Evolutionary conservation across 92 coral and sea anemone species (phyloP).

Genomic region (Phymanthus crucifer): DNA sequence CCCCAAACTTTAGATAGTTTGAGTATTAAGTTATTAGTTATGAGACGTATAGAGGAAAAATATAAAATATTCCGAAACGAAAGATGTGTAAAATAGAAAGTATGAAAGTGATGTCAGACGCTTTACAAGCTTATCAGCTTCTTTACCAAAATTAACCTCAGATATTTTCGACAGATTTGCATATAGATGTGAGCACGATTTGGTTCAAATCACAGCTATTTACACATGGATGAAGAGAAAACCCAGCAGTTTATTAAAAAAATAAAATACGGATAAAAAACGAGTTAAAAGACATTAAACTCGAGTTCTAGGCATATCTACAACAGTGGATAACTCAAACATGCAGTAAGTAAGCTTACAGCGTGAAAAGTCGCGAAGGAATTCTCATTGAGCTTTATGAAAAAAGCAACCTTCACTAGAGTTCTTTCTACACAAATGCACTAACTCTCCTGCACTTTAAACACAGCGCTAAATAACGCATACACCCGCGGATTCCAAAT

Average conservation of each 20-base stretch:
- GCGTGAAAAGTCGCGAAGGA: constrained; percentile 4
- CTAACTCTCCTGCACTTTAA: not conserved
- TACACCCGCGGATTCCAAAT: not conserved
- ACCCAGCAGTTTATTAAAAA: not conserved
- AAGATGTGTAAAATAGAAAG: not conserved
- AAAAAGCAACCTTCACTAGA: not conserved
- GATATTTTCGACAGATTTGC: not conserved
- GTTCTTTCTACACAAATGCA: not conserved
- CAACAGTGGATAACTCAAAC: not conserved
- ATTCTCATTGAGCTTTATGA: not conserved
- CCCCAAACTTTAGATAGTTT: not conserved
- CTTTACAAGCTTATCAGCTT: not conserved
- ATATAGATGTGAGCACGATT: not conserved
- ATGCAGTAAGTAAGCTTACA: too few species aligned
- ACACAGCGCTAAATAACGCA: not conserved
- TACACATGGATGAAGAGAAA: not conserved
- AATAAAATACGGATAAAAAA: not conserved
- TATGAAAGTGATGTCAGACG: not conserved
- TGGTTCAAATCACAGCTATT: not conserved
- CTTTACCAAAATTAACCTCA: too few species aligned
- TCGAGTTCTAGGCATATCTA: not conserved
- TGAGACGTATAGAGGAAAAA: not conserved
- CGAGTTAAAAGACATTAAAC: not conserved
- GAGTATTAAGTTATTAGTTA: not conserved
- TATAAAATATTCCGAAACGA: not conserved